phyloP scores from a whole-genome alignment of 2,888 invertebrate species.

The Mantis religiosa region DNA sequence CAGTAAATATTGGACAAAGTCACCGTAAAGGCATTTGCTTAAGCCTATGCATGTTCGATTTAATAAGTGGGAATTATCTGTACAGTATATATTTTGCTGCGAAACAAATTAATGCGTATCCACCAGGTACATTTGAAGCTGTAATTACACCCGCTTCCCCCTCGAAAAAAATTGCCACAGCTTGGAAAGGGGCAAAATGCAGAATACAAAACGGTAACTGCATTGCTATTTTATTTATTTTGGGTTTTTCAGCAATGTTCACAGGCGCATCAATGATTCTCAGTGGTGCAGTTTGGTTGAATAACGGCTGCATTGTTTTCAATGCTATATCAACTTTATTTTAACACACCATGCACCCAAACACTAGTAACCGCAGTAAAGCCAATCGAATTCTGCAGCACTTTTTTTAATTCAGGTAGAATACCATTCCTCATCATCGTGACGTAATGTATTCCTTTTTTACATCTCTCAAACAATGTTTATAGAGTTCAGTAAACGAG shows the following conservation, averaged over 20 bases:
- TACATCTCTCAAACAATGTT: background rate
- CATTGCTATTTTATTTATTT: background rate
- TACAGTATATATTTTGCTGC: background rate
- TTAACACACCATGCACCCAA: background rate
- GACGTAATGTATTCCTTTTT: background rate
- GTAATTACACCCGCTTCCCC: background rate
- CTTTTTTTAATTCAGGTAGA: background rate
- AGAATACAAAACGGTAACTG: background rate
- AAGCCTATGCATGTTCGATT: too few species aligned
- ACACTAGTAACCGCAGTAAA: background rate
- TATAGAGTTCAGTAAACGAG: background rate
- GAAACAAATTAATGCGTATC: background rate
- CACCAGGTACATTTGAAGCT: too few species aligned
- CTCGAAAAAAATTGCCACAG: background rate
- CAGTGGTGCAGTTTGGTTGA: background rate
- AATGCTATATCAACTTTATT: background rate
- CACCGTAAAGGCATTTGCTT: too few species aligned
- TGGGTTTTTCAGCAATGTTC: background rate
- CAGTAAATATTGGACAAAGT: too few species aligned
- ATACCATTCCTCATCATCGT: background rate
- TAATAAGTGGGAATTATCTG: too few species aligned
- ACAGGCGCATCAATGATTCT: background rate
- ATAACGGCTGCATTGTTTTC: background rate
- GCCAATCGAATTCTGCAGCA: background rate
- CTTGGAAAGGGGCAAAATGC: background rate